Evolutionary conservation across 2,797 vertebrate species (phyloP).

Genomic region (Epinephelus malabaricus): DNA sequence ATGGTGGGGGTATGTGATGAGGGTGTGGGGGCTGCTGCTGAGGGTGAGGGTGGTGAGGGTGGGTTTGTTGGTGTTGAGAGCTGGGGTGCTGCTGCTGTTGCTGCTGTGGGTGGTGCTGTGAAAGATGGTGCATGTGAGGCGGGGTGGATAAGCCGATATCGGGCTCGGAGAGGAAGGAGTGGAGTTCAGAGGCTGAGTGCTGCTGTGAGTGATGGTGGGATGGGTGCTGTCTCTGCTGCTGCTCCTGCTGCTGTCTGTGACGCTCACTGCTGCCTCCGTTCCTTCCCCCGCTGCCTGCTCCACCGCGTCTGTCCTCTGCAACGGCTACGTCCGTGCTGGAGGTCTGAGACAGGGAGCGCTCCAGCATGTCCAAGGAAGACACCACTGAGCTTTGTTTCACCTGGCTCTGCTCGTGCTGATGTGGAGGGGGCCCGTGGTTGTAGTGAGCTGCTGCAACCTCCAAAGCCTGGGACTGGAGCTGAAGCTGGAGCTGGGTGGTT

Average conservation of each 20-base stretch:
- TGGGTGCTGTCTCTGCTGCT: constrained; percentile 79
- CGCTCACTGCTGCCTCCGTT: constrained; percentile 76
- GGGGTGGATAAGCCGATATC: constrained; percentile 83
- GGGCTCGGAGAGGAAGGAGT: constrained; percentile 87
- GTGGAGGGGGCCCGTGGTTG: constrained; percentile 80
- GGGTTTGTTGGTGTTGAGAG: constrained; percentile 81
- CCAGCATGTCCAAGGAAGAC: constrained; percentile 88
- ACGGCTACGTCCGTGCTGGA: constrained; percentile 81
- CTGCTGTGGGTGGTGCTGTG: constrained; percentile 83
- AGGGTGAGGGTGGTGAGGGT: constrained; percentile 82
- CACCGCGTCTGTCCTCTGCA: constrained; percentile 79
- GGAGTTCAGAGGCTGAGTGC: constrained; percentile 84
- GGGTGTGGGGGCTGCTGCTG: constrained; percentile 76
- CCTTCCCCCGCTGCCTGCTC: constrained; percentile 74
- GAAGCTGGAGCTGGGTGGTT: constrained; percentile 90
- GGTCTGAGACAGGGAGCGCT: constrained; percentile 87
- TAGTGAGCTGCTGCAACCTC: constrained; percentile 89
- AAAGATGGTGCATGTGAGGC: constrained; percentile 86
- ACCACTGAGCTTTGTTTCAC: constrained; percentile 86
- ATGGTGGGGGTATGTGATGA: constrained; percentile 83
- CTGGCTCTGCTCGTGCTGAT: constrained; percentile 84
- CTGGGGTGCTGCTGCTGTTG: constrained; percentile 78
- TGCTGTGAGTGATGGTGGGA: constrained; percentile 84
- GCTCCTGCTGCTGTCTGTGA: constrained; percentile 79
- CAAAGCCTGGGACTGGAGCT: constrained; percentile 91